Evolutionary conservation across 2,797 vertebrate species (phyloP), one percentile per base, ranked within the genome.

Genomic region (Poeciliopsis infans): DNA sequence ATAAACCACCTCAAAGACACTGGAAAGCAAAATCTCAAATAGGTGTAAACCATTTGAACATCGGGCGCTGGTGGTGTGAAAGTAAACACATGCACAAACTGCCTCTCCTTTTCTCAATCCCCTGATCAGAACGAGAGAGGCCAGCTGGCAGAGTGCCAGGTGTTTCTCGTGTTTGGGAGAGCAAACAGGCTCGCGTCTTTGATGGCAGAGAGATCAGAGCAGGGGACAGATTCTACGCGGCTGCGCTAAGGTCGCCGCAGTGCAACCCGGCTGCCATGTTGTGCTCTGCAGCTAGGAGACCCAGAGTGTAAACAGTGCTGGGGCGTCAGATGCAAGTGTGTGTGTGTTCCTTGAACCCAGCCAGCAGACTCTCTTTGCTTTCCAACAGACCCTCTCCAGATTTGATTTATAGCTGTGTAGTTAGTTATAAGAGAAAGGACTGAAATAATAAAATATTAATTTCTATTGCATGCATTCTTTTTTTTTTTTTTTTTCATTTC

Each of bases 251-350:
- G 90, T 92, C 87, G 79, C 85, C 76, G 0, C 90, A 75, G 85
- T 88, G 85, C 89, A 82, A 81, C 88, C 87, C 85, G 28, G 75
- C 91, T 87, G 90, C 92, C 87, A 86, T 95, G 93, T 95, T 94
- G 81, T 95, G 92, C 87, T 90, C 86, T 23, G 94, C 93, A 93
- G 92, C 94, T 94, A 94, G 91, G 94, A 95, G 88, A 93, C 93
- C 77, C 39, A 2, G 74, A 72, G 78, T 80, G 87, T 79, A 93
- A 89, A 93, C 90, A 79, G 71, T 55, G 36, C 72, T 39, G 39
- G 75, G 78, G 83, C 82, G 74, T 61, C 81, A 85, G 79, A 76
- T 77, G 51, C 45, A 36, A 73, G 72, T 78, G 83, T 79, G 45
- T 83, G 64, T 71, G 47, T 76, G 71, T 75, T 68, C 45, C 39